Base-by-base conservation (phyloP, 2,888 invertebrate species). In the Trichopria drosophilae region DNA sequence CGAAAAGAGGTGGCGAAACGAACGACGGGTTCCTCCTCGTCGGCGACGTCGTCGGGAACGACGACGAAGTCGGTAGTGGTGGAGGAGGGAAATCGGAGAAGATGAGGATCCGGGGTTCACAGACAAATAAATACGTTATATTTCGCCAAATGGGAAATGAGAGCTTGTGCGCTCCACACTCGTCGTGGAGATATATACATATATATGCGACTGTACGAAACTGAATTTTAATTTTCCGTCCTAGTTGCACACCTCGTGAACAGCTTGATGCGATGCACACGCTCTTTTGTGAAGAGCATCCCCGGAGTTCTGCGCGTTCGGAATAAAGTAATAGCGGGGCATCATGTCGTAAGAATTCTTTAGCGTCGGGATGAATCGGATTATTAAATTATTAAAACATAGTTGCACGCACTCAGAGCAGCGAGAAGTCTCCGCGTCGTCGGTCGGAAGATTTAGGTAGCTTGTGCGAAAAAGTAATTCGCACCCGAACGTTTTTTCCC, bases 121-220 rank as follows among this genome's bases (percentile, higher is more conserved):
- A 69, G 69, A 72, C 73, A 75, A 74, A 74, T 75, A 75, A 75
- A 73, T 74, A 73, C 66, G 65, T 72, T 71, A 73, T 73, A 73
- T 72, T 69, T 72, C 69, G 66, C 58, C 63, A 64, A 70, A 71
- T 72, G 71, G 67, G 64, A 71, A 73, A 72, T 69, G 72, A 72
- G 69, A 71, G 67, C 68, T 68, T 67, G 65, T 66, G 46, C 49
- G 45, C 51, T 53, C 59, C 57, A 62, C n/a, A n/a, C n/a, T n/a
- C n/a, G n/a, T n/a, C n/a, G n/a, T n/a, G n/a, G n/a, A n/a, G n/a
- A n/a, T n/a, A n/a, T n/a, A n/a, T n/a, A n/a, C 60, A 44, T 65
- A n/a, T 61, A 62, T 65, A 63, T 64, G 64, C 65, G 60, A 62
- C 60, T 63, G 65, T 58, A 57, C 62, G 64, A 71, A 69, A 71